Evolutionary conservation across 2,888 invertebrate species (phyloP), one percentile per base, ranked within the genome.

Genomic region (Rhagonycha lutea): DNA sequence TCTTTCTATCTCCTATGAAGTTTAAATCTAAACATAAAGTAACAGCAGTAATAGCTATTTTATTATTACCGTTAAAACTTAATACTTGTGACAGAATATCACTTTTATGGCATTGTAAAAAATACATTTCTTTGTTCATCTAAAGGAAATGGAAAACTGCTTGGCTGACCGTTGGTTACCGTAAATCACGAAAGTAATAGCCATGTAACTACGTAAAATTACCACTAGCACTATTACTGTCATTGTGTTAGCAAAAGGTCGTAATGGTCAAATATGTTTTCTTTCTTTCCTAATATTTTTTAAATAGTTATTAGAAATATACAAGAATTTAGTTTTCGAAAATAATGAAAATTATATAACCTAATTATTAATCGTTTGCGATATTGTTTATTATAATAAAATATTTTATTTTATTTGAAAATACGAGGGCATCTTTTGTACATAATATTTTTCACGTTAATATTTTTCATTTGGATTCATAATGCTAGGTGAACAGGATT

Each of bases 141-240:
- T 63, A 29, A 29, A 62, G 70, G 70, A 78, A 78, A 75, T 75
- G 74, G 72, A 78, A 65, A 65, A 76, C 67, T 72, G 61, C 72
- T 70, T 78, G 75, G 78, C 80, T 79, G 79, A 76, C 79, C 79
- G 76, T 74, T 71, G 79, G 77, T 67, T 72, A 72, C 69, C 78
- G 78, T 81, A 81, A 81, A 81, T 81, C 81, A 80, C 75, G 73
- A 69, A 72, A 76, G 81, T 81, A 81, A 81, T 81, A 81, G 81
- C 81, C 80, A 76, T 81, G 80, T 81, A 81, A 80, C 79, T 79
- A 81, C 81, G 81, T 81, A 80, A 80, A 81, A 81, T 80, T 81
- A 80, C 80, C 61, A 71, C 77, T 80, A 78, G 77, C 77, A 75
- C 80, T 79, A 80, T 80, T 81, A 80, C 76, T 71, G 80, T 79